phyloP scores from a whole-genome alignment of 2,797 vertebrate species.

The Phataginus tricuspis region DNA sequence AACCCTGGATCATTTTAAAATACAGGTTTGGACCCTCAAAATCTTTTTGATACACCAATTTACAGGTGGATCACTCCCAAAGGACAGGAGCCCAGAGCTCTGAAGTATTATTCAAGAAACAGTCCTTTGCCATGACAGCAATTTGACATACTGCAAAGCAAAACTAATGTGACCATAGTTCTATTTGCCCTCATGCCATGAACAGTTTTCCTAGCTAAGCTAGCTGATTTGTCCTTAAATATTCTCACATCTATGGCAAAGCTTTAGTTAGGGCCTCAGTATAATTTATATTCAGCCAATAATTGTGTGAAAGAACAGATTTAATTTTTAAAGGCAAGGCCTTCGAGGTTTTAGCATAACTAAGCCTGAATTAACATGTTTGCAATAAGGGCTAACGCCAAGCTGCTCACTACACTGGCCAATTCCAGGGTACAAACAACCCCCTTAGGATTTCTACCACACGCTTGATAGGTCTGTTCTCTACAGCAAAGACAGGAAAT shows the following conservation, averaged over 20 bases:
- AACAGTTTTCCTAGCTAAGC: slow-evolving; percentile 69
- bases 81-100: background rate
- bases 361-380: slow-evolving; percentile 72
- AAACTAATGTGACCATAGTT: slow-evolving; percentile 75
- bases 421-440: background rate
- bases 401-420: slow-evolving; percentile 31
- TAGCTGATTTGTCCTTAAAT: slow-evolving; percentile 57
- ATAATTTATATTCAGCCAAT: slow-evolving; percentile 69
- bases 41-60: slow-evolving; percentile 61
- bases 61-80: slow-evolving; percentile 38
- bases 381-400: slow-evolving; percentile 25
- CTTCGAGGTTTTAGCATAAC: slow-evolving; percentile 70
- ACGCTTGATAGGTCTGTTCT: slow-evolving; percentile 27
- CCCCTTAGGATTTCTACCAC: slow-evolving; percentile 44
- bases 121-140: slow-evolving; percentile 60
- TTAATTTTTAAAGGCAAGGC: slow-evolving; percentile 73
- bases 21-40: background rate
- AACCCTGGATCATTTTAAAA: background rate
- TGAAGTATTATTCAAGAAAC: slow-evolving; percentile 36
- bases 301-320: slow-evolving; percentile 49
- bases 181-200: slow-evolving; percentile 34
- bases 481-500: slow-evolving; percentile 46
- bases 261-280: slow-evolving; percentile 40
- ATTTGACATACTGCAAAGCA: slow-evolving; percentile 69
- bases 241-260: slow-evolving; percentile 65